Evolutionary conservation across 2,888 invertebrate species (phyloP).

Genomic region (Rhodophaea formosa): DNA sequence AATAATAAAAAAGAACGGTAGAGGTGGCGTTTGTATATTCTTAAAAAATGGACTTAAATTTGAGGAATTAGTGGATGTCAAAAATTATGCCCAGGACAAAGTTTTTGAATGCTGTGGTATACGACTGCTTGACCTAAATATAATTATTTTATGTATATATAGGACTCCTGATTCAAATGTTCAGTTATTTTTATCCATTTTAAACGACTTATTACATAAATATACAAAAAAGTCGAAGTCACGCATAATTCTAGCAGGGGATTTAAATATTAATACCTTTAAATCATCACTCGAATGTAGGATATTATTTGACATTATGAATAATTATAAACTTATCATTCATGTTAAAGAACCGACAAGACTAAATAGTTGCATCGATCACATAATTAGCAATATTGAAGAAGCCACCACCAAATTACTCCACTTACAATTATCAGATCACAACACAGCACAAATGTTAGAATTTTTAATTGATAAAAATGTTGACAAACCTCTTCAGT

Average conservation of each 20-base stretch:
- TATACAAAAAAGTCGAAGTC: background rate
- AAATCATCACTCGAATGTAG: background rate
- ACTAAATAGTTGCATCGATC: constrained; percentile 12
- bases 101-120: constrained; percentile 9
- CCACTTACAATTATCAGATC: background rate
- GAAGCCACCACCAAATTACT: background rate
- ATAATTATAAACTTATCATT: constrained; percentile 14
- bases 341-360: constrained; percentile 16
- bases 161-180: too few species aligned
- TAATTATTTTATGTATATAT: too few species aligned
- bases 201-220: constrained; percentile 5
- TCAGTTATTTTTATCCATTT: background rate
- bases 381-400: too few species aligned
- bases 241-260: constrained; percentile 9
- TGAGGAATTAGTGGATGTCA: background rate
- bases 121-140: too few species aligned
- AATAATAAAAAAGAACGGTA: too few species aligned
- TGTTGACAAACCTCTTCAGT: too few species aligned
- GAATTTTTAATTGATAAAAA: too few species aligned
- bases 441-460: constrained; percentile 11
- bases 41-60: background rate
- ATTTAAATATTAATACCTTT: constrained; percentile 20
- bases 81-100: background rate
- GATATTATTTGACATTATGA: background rate
- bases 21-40: constrained; percentile 3